Evolutionary conservation across 1,140 invertebrate species (phyloP).

Genomic region (Berghia stephanieae): DNA sequence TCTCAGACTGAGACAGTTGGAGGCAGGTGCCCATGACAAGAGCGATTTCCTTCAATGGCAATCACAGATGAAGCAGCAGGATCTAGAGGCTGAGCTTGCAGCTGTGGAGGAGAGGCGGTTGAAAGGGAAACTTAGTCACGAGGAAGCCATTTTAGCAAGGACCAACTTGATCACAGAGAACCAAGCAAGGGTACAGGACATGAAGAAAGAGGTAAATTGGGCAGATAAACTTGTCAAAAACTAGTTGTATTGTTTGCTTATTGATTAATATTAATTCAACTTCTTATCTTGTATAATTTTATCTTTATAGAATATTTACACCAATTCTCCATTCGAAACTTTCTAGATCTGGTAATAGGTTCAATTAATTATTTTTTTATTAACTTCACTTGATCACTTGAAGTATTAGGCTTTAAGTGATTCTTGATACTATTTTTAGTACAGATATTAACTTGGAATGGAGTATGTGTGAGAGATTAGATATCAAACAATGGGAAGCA

Average conservation of each 20-base stretch:
- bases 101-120: conserved; percentile 61
- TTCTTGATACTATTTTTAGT: too few species aligned
- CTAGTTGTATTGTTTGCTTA: background rate
- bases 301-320: too few species aligned
- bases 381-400: too few species aligned
- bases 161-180: conserved; percentile 61
- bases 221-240: background rate
- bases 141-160: conserved; percentile 65
- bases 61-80: conserved; percentile 59
- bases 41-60: conserved; percentile 66
- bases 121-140: conserved; percentile 65
- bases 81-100: conserved; percentile 57
- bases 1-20: conserved; percentile 56
- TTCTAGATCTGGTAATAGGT: too few species aligned
- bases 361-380: too few species aligned
- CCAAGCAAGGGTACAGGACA: conserved; percentile 56
- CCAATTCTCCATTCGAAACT: too few species aligned
- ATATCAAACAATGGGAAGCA: too few species aligned
- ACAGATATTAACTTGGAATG: too few species aligned
- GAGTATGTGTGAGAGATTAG: too few species aligned
- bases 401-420: too few species aligned
- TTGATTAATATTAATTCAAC: background rate
- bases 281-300: too few species aligned
- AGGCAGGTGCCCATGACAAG: conserved; percentile 62
- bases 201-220: conserved; percentile 60